Base-by-base conservation (phyloP, 2,113 vertebrate species). In the Sylvia atricapilla region DNA sequence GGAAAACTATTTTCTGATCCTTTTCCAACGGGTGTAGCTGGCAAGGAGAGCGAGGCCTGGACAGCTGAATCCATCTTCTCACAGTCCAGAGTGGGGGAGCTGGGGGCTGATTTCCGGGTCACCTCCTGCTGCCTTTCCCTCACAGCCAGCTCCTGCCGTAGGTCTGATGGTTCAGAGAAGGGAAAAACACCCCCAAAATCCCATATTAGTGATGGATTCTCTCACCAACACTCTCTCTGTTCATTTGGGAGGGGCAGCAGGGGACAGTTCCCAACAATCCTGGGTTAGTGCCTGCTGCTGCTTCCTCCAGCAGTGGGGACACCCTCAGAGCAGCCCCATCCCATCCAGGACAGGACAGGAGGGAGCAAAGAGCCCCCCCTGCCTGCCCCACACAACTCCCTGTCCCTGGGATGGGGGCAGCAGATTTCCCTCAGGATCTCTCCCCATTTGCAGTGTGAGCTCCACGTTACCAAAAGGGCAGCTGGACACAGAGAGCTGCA, bases 61-160 rank as follows among this genome's bases (percentile, higher is more conserved):
- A 99, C 99, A 39, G 99, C 99, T 1, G 99, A 99, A 90, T 99
- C 99, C 83, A 98, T 99, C 97, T 99, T 99, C 79, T 99, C 99
- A 41, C 98, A 98, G 96, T 99, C 99, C 46, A 98, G 97, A 7
- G 99, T 99, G 0, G 99, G 99, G 9, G 99, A 99, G 96, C 99
- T 99, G 67, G 99, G 99, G 2, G 99, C 99, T 0, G 99, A 99
- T 97, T 99, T 99, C 31, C 99, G 96, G 35, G 97, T 98, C 12
- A 98, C 98, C 92, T 99, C 99, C 33, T 99, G 98, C 11, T 99
- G 98, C 96, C 99, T 98, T 93, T 99, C 99, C 53, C 99, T 98
- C 49, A 99, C 99, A 22, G 99, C 99, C 72, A 99, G 93, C 96
- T 99, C 99, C 95, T 99, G 99, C 73, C 99, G 98, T 90, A 99